Percentiles rank a stretch among this genome's conserved stretches.
phyloP scores from a whole-genome alignment of 2,797 vertebrate species.

The Siniperca obscura region DNA sequence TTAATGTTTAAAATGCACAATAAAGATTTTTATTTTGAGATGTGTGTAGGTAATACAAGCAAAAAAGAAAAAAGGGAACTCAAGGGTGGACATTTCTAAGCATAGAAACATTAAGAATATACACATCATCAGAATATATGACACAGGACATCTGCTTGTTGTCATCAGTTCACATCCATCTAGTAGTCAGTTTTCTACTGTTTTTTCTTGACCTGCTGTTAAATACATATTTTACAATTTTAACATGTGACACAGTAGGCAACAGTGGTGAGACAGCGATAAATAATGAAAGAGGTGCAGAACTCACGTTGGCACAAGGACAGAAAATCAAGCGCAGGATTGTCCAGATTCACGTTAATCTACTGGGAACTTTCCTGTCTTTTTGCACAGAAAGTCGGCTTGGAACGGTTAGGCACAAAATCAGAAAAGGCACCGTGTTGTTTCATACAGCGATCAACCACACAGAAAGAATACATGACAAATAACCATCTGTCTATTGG shows the following conservation, averaged over 20 bases:
- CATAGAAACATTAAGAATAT: slow-evolving; percentile 48
- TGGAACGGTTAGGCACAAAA: slow-evolving; percentile 33
- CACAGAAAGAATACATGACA: background rate
- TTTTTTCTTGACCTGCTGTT: slow-evolving; percentile 27
- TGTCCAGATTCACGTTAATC: slow-evolving; percentile 5
- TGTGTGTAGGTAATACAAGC: slow-evolving; percentile 37
- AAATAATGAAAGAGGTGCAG: slow-evolving; percentile 14
- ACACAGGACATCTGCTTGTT: slow-evolving; percentile 27
- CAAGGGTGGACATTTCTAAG: background rate
- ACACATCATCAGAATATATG: slow-evolving; percentile 40
- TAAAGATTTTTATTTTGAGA: slow-evolving; percentile 67
- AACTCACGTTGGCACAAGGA: slow-evolving; percentile 44
- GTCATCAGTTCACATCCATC: slow-evolving; percentile 48
- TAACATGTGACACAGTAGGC: slow-evolving; percentile 45
- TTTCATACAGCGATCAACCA: slow-evolving; percentile 25
- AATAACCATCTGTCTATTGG: background rate
- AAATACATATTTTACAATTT: slow-evolving; percentile 29
- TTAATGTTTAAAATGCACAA: slow-evolving; percentile 56
- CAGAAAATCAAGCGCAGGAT: slow-evolving; percentile 23
- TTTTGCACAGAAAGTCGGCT: background rate
- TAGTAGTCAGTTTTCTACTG: slow-evolving; percentile 3
- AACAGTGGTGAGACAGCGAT: slow-evolving; percentile 39
- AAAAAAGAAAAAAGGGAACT: slow-evolving; percentile 16
- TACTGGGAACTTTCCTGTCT: background rate
- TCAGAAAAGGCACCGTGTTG: slow-evolving; percentile 61